Base-by-base conservation (phyloP, 2,888 invertebrate species). In the Marronus borbonicus region DNA sequence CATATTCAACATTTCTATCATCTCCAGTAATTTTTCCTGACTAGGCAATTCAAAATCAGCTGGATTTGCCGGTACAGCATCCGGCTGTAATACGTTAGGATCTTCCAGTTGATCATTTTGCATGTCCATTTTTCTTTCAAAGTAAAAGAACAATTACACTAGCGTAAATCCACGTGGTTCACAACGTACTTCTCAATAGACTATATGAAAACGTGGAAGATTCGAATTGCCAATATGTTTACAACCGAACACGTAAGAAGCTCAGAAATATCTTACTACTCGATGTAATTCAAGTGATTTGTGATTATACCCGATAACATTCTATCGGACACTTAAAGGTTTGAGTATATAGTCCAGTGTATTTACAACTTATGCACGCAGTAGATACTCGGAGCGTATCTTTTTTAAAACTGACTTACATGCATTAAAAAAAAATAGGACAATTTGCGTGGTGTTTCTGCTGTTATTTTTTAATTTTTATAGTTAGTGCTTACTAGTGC, bases 1-100 rank as follows among this genome's bases (percentile, higher is more conserved):
- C 1, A 94, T 84, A 1, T 88, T 86, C 12, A 88, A 72, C 52
- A 81, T 80, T n/a, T 83, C 80, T 64, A 86, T 65, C 20, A 82
- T 79, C 50, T 81, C 81, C 69, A 84, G 55, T 76, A 85, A 55
- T 68, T 84, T 80, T 72, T 84, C 83, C 66, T 83, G 58, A 44
- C 78, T 80, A 1, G 82, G 84, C 79, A 82, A 79, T 66, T 80
- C 58, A 62, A 80, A 80, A 65, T 80, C 80, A 24, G 76, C 75
- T 39, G 74, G 74, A 36, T 49, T 44, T 49, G 44, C 44, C 4
- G 69, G 52, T 77, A 50, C 39, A 55, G 36, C n/a, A 36, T 55
- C 77, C 55, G 72, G 65, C 3, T 70, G 49, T 44, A 20, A 44
- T 12, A 74, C 39, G 65, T 12, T 68, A 52, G 10, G 79, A 62